Evolutionary conservation across 2,113 vertebrate species (phyloP).

Genomic region (Aptenodytes forsteri): DNA sequence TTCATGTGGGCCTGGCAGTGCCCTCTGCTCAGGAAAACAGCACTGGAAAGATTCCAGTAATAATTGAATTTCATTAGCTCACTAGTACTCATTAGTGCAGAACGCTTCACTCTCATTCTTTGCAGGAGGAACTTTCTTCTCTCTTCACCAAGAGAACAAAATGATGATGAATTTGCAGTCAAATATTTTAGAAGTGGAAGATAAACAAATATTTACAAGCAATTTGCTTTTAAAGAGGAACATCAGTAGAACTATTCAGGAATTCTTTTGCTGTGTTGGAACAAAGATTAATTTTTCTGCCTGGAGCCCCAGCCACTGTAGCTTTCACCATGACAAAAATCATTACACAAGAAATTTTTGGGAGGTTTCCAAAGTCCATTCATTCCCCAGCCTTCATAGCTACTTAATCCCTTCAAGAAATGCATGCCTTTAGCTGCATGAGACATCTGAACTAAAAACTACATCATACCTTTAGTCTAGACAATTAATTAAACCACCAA

Average conservation of each 20-base stretch:
- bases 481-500: conserved; percentile 33
- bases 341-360: not conserved
- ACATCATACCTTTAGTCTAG: conserved; percentile 27
- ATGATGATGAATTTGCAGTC: not conserved
- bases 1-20: not conserved
- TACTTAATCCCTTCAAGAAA: conserved; percentile 46
- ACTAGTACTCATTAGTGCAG: not conserved
- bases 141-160: not conserved
- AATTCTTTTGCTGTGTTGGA: not conserved
- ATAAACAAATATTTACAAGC: not conserved
- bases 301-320: not conserved
- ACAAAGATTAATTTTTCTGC: conserved; percentile 17
- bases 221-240: not conserved
- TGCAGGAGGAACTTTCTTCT: not conserved
- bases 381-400: not conserved
- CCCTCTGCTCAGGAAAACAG: not conserved
- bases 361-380: conserved; percentile 34
- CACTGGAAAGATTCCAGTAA: not conserved
- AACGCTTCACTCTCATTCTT: not conserved
- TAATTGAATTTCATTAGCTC: not conserved
- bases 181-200: not conserved
- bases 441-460: not conserved
- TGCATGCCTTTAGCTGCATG: conserved; percentile 9
- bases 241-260: not conserved
- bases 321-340: not conserved